phyloP scores from a whole-genome alignment of 2,888 invertebrate species.

The Embidobia sp. region DNA sequence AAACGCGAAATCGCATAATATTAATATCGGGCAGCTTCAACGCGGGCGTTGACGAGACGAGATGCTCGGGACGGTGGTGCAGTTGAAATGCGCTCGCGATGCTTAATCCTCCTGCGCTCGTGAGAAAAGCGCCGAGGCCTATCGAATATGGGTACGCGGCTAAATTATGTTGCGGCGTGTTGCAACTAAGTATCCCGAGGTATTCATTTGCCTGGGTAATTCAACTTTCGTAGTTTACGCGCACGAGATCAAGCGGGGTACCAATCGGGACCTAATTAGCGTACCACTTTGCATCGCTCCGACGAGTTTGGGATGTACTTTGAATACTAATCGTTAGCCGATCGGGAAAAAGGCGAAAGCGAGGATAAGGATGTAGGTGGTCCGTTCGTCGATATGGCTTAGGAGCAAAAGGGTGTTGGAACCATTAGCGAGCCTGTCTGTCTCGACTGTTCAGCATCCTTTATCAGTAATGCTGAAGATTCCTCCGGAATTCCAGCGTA shows the following conservation, averaged over 20 bases:
- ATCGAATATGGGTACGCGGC: conserved; percentile 31
- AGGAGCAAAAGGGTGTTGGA: conserved; percentile 75
- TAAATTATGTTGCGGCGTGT: conserved; percentile 56
- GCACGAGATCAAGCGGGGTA: conserved; percentile 54
- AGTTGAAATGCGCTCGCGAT: conserved; percentile 33
- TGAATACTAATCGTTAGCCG: conserved; percentile 71
- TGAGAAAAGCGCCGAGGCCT: conserved; percentile 45
- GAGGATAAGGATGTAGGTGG: conserved; percentile 71
- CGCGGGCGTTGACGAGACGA: conserved; percentile 14
- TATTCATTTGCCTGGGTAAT: conserved; percentile 57
- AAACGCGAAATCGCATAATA: too few relatives aligned
- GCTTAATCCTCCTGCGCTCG: conserved; percentile 27
- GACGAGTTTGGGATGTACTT: conserved; percentile 65
- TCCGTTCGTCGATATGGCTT: conserved; percentile 67
- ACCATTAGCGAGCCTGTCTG: conserved; percentile 78
- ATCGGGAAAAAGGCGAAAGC: conserved; percentile 61
- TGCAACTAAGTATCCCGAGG: too few relatives aligned
- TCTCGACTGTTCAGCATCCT: conserved; percentile 70
- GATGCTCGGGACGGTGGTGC: conserved; percentile 25
- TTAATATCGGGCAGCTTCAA: too few relatives aligned
- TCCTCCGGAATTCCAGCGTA: conserved; percentile 60
- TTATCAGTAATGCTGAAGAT: conserved; percentile 60
- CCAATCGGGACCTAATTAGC: conserved; percentile 70
- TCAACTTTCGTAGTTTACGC: conserved; percentile 51
- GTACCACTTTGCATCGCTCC: conserved; percentile 61